Conservation (phyloP, 53 echinoderm and acorn worm genomes). For the Echinarachnius parma region DNA sequence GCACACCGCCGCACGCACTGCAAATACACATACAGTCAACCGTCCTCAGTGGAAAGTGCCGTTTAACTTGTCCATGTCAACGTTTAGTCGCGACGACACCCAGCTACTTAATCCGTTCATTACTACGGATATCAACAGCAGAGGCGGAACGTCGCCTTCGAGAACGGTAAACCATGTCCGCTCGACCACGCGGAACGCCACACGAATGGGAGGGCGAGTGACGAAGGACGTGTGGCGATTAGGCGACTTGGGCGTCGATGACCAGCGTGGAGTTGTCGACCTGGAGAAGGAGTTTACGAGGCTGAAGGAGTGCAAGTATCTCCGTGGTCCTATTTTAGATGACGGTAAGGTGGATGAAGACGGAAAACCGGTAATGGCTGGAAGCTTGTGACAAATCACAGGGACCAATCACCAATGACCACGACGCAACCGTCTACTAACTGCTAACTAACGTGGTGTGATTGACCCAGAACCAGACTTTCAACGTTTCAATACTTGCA, state of each 20-base stretch:
- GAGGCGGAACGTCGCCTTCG: too few relatives aligned
- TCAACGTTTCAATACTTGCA: too few relatives aligned
- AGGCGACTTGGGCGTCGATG: background rate
- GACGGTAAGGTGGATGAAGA: too few relatives aligned
- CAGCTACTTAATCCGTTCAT: background rate
- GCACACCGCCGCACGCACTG: background rate
- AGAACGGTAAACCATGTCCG: too few relatives aligned
- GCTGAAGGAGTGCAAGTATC: constrained; percentile 9
- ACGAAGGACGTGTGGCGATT: constrained; percentile 10
- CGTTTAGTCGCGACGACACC: background rate
- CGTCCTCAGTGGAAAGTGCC: background rate
- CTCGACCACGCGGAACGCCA: background rate
- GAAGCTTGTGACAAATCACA: too few relatives aligned
- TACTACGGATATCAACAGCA: background rate
- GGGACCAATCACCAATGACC: too few relatives aligned
- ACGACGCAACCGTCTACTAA: too few relatives aligned
- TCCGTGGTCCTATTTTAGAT: too few relatives aligned
- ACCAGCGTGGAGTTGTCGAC: background rate
- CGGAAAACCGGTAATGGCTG: too few relatives aligned
- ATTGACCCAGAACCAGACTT: too few relatives aligned
- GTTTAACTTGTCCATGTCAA: constrained; percentile 3
- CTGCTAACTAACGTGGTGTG: too few relatives aligned
- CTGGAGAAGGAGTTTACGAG: constrained; percentile 13
- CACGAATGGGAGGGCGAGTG: background rate
- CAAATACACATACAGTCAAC: background rate